phyloP scores from a whole-genome alignment of 2,888 invertebrate genomes.

The Cerastis rubricosa region DNA sequence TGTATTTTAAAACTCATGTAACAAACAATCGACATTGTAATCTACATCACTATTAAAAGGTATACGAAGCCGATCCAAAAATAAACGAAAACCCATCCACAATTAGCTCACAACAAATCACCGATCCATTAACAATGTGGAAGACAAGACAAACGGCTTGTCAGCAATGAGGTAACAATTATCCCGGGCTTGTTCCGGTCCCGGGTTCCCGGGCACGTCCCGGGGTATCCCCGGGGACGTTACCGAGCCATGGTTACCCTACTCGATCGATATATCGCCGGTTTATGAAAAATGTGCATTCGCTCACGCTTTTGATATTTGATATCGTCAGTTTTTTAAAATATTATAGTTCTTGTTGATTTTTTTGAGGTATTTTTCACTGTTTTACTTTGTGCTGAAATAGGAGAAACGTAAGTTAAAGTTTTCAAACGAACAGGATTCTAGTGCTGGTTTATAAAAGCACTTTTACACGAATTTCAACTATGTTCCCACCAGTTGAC shows the following conservation, averaged over 20 bases:
- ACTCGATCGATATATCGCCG: conserved; percentile 67
- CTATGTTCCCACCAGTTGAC: not conserved
- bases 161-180: conserved; percentile 83
- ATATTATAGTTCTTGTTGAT: not conserved
- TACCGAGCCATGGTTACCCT: conserved; percentile 70
- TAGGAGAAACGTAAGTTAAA: conserved; percentile 19
- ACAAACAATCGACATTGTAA: conserved; percentile 17
- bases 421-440: not conserved
- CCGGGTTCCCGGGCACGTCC: conserved; percentile 54
- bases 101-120: conserved; percentile 83
- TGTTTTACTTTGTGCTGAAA: not conserved
- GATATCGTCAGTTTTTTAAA: conserved; percentile 8
- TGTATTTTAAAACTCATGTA: not conserved
- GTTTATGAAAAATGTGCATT: conserved; percentile 54
- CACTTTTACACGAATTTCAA: not conserved
- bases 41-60: conserved; percentile 19
- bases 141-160: conserved; percentile 82
- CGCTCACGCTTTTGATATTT: conserved; percentile 28
- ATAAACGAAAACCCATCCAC: conserved; percentile 62
- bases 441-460: not conserved
- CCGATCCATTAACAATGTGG: conserved; percentile 82
- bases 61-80: conserved; percentile 29
- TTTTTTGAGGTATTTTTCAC: conserved; percentile 1
- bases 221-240: conserved; percentile 72
- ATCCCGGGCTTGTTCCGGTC: conserved; percentile 70